Percentiles rank a stretch among this genome's conserved stretches.
Conservation (phyloP, 2,113 vertebrate species). For the pig (Sus scrofa) region DNA sequence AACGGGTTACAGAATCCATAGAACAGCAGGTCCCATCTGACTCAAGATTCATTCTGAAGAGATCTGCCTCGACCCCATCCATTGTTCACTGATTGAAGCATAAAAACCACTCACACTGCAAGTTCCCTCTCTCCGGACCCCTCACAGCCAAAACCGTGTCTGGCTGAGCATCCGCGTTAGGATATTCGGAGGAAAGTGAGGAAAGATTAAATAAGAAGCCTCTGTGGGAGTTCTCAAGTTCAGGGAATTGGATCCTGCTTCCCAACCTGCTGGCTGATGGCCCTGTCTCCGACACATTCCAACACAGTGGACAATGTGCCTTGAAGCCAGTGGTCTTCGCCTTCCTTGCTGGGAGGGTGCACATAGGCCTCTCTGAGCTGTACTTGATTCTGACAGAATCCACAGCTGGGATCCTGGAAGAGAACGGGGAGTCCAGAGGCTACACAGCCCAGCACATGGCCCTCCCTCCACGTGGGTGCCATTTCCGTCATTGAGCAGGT, state of each 20-base stretch:
- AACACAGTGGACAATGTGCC: background rate
- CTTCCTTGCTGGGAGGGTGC: background rate
- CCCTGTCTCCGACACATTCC: background rate
- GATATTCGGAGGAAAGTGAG: background rate
- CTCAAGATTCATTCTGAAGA: background rate
- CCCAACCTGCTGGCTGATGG: background rate
- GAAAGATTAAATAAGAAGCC: background rate
- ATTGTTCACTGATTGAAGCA: background rate
- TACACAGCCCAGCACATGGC: no score
- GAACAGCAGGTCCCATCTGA: background rate
- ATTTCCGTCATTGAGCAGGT: background rate
- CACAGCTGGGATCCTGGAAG: background rate
- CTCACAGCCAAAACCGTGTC: background rate
- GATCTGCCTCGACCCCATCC: background rate
- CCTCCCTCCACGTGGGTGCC: background rate
- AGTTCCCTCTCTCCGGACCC: background rate
- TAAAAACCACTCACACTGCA: background rate
- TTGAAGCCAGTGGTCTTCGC: background rate
- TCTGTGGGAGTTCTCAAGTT: background rate
- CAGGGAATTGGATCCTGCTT: background rate
- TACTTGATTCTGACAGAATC: background rate
- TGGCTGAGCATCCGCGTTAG: background rate
- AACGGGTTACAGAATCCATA: background rate
- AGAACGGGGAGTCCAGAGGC: background rate
- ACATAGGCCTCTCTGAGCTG: background rate